phyloP scores from a whole-genome alignment of 2,113 vertebrate species.

The Nannospalax galili region DNA sequence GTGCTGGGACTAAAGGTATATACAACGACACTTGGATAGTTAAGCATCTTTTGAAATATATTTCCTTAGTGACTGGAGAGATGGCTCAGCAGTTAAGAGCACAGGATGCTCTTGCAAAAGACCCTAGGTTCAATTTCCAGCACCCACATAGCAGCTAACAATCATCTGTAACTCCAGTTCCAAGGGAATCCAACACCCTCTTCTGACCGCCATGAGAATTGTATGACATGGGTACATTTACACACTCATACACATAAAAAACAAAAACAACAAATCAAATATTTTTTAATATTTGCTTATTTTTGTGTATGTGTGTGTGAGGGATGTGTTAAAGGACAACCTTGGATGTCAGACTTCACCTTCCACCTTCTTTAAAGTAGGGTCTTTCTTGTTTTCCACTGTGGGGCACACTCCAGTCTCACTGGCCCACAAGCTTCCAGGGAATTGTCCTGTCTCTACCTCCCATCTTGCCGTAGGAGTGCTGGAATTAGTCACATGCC shows the following conservation, averaged over 20 bases:
- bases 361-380: neutral
- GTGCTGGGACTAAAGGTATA: too few species aligned
- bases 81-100: too few species aligned
- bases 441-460: neutral
- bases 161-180: too few species aligned
- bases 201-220: too few species aligned
- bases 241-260: too few species aligned
- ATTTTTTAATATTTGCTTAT: neutral
- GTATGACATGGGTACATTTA: too few species aligned
- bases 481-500: neutral
- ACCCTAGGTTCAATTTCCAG: too few species aligned
- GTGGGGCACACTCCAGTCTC: neutral
- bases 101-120: too few species aligned
- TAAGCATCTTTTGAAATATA: neutral
- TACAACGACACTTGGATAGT: neutral
- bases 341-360: neutral
- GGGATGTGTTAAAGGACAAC: neutral
- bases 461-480: neutral
- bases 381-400: neutral
- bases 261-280: neutral
- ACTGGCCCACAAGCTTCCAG: neutral
- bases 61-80: too few species aligned
- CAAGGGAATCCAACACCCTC: too few species aligned
- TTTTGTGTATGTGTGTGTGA: neutral
- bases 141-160: too few species aligned